Base-by-base conservation (phyloP, 2,113 vertebrate genomes). In the Siniperca chuatsi region DNA sequence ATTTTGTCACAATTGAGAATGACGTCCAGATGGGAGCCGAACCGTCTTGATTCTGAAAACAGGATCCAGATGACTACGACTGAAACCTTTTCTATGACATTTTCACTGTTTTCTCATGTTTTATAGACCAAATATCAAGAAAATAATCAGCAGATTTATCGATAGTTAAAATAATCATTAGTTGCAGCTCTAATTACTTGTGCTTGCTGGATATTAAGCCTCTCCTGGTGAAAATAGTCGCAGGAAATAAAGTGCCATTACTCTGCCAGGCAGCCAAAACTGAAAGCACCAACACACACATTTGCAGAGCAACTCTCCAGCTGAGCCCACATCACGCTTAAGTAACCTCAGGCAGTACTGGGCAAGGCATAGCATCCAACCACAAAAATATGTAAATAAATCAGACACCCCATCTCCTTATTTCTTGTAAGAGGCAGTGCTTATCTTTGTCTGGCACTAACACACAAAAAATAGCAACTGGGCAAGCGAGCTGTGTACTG, bases 371-470 rank as follows among this genome's bases (percentile, higher is more conserved):
- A 29, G 66, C 20, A 0, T 79, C 70, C 60, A 71, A 60, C 58
- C 64, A 42, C 64, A 79, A 37, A 54, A 25, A 66, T 23, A 75
- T 67, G 60, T 8, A 50, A 55, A 82, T 68, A 42, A 72, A 57
- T 72, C 33, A 40, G 21, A 64, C 40, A 35, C 6, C 33, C 29
- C 10, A 46, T 9, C 37, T 75, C 13, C 18, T 46, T 69, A 42
- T 25, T 55, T 82, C 67, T 86, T 52, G 42, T 25, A 69, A 82
- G 35, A 64, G n/a, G 46, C 11, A 54, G 21, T 9, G 1, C 48
- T 60, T 50, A 42, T 29, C 18, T 46, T 13, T 0, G 52, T 50
- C 23, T 69, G n/a, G 23, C 65, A 33, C 18, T 25, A 23, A 21
- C 0, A 4, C 12, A 71, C 1, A 72, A 54, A 62, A 70, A 60